These are phyloP conservation scores for Bombus consobrinus DNA, from an alignment of 1,140 invertebrate genomes.

Conservation along the genomic window DNA sequence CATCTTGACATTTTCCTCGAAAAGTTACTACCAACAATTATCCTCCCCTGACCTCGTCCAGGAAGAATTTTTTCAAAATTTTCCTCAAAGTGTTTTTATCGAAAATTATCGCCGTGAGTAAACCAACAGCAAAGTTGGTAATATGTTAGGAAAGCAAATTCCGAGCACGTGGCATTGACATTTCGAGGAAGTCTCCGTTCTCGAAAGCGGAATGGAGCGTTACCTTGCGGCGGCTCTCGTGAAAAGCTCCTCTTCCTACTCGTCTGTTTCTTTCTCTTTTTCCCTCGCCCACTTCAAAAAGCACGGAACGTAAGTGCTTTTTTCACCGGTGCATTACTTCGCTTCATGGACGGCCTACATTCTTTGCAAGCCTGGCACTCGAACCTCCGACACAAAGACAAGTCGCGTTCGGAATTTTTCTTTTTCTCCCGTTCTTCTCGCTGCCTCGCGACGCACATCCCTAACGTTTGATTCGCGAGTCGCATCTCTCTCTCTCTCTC, in stretches of 20 bases:
- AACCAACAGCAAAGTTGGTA: not conserved
- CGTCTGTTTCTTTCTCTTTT: constrained; percentile 15
- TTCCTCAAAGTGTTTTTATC: too few relatives aligned
- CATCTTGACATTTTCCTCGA: too few relatives aligned
- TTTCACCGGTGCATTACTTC: constrained; percentile 59
- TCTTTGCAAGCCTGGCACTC: constrained; percentile 31
- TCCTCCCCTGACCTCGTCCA: too few relatives aligned
- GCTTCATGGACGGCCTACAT: constrained; percentile 59
- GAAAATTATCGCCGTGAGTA: not conserved
- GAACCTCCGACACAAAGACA: constrained; percentile 49
- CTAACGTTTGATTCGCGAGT: constrained; percentile 18
- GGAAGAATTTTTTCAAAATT: too few relatives aligned
- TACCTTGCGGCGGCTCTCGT: constrained; percentile 31
- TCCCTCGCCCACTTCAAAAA: not conserved
- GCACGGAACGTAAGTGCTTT: constrained; percentile 53
- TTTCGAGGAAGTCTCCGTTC: constrained; percentile 42
- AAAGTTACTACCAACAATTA: too few relatives aligned
- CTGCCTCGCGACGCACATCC: not conserved
- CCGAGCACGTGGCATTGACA: constrained; percentile 41
- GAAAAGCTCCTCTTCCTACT: constrained; percentile 44
- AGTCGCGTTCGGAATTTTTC: constrained; percentile 25
- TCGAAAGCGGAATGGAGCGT: constrained; percentile 25
- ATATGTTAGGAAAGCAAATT: not conserved
- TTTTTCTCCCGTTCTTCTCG: not conserved
- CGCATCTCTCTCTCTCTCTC: not conserved